A percentile compares a stretch with the other conserved stretches of the same genome.
phyloP scores from a whole-genome alignment of 2,113 vertebrate genomes.

The Crotalus tigris region DNA sequence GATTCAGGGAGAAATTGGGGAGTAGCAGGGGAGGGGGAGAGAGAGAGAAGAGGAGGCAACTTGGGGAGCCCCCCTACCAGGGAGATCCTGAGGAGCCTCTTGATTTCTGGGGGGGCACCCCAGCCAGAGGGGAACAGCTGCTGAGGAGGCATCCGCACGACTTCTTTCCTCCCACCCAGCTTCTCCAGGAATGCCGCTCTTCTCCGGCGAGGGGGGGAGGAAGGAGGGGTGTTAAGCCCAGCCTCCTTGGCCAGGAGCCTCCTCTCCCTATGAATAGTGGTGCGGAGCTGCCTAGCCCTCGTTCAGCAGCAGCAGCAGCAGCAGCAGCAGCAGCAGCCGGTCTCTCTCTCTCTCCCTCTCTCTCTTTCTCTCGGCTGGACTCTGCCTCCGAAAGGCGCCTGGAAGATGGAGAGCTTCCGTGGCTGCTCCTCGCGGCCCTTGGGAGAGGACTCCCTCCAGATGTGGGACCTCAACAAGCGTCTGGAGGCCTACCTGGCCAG shows the following conservation, averaged over 20 bases:
- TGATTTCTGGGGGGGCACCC: neutral
- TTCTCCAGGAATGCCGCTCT: neutral
- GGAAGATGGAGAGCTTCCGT: constrained; percentile 58
- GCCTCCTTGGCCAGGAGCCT: neutral
- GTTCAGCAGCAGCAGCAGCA: neutral
- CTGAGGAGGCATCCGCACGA: neutral
- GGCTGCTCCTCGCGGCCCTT: constrained; percentile 21
- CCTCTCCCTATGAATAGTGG: constrained; percentile 7
- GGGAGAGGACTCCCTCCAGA: constrained; percentile 84
- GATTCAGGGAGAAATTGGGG: neutral
- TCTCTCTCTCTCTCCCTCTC: too few relatives aligned
- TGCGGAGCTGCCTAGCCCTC: neutral
- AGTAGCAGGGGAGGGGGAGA: neutral
- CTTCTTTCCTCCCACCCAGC: neutral
- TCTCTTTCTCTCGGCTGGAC: neutral
- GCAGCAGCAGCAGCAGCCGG: too few relatives aligned
- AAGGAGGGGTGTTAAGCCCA: neutral
- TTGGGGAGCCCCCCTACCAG: neutral
- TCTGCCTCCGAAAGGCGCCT: neutral
- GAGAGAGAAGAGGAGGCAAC: neutral
- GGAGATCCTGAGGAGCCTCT: neutral
- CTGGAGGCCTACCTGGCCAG: constrained; percentile 85
- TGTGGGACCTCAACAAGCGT: constrained; percentile 90
- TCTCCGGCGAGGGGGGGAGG: neutral
- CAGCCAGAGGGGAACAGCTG: neutral